Base-by-base conservation (phyloP, 2,113 vertebrate species). In the Sceloporus undulatus region DNA sequence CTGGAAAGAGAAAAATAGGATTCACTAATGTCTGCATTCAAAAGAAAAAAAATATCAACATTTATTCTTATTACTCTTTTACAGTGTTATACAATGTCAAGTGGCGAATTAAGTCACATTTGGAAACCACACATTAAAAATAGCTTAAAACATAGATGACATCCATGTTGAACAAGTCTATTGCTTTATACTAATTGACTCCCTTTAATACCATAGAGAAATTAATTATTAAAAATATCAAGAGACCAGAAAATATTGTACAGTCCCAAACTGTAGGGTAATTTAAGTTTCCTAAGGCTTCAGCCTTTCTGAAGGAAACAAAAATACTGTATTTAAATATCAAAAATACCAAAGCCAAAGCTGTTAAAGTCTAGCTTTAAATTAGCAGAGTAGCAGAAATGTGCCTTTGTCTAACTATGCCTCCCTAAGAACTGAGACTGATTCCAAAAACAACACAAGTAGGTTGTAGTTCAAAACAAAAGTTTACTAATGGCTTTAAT, bases 151-250 rank as follows among this genome's bases (percentile, higher is more conserved):
- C 83, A 73, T 9, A 68, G 66, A 29, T 29, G 27, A 9, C 27
- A 71, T 71, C 21, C 66, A 68, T 68, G 8, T 25, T 68, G 68
- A 29, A 29, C 11, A 71, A 29, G 5, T 8, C n/a, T 74, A 21
- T 9, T 40, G 4, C 0, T 0, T n/a, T 27, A 19, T 62, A 25
- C 54, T 56, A 34, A 79, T 11, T n/a, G 27, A 10, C 21, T 84
- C 76, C 65, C 3, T 87, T 89, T 59, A 54, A 27, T 75, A 11
- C 42, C 38, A 56, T 34, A 65, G 65, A 90, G 90, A 40, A 82
- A 40, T 11, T 52, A 56, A 13, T 70, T 82, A 25, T 87, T 87
- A 4, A 5, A 65, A 90, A 85, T 25, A 48, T 48, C 42, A 79
- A 56, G 89, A 21, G 70, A 5, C 40, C 3, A 34, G 16, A 86